A percentile compares a stretch with the other conserved stretches of the same genome.
These are phyloP conservation scores for Coenonympha glycerion DNA, from an alignment of 2,888 invertebrate species.

Conservation along the genomic window DNA sequence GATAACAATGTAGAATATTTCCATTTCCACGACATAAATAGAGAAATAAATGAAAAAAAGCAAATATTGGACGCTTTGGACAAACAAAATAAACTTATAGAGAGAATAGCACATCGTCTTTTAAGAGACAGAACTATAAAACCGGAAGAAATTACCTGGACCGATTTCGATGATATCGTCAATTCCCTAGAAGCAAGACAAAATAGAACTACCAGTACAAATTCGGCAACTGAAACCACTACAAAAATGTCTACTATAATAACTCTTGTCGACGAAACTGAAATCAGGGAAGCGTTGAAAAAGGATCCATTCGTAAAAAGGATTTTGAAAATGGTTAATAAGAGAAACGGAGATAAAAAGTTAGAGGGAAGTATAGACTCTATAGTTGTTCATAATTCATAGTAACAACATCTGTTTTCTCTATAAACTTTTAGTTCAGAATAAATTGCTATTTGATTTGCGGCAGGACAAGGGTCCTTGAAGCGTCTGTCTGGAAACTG, in stretches of 20 bases:
- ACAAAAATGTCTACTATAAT: conserved; percentile 31
- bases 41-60: conserved; percentile 7
- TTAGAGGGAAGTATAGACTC: not conserved
- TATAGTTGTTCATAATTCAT: not conserved
- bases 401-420: too few species aligned
- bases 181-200: conserved; percentile 13
- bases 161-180: conserved; percentile 14
- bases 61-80: conserved; percentile 32
- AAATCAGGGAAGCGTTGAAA: conserved; percentile 40
- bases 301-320: conserved; percentile 47
- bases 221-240: conserved; percentile 7
- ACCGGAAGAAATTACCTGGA: not conserved
- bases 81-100: conserved; percentile 19
- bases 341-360: conserved; percentile 33
- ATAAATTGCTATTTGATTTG: too few species aligned
- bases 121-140: not conserved
- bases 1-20: too few species aligned
- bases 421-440: too few species aligned
- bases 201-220: conserved; percentile 14
- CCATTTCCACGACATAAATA: too few species aligned
- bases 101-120: conserved; percentile 9
- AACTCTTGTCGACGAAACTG: conserved; percentile 45
- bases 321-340: conserved; percentile 44
- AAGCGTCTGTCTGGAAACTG: too few species aligned
- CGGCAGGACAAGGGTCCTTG: too few species aligned